These are phyloP conservation scores for Gyps fulvus DNA, from an alignment of 2,113 vertebrate species.

Conservation along the genomic window DNA sequence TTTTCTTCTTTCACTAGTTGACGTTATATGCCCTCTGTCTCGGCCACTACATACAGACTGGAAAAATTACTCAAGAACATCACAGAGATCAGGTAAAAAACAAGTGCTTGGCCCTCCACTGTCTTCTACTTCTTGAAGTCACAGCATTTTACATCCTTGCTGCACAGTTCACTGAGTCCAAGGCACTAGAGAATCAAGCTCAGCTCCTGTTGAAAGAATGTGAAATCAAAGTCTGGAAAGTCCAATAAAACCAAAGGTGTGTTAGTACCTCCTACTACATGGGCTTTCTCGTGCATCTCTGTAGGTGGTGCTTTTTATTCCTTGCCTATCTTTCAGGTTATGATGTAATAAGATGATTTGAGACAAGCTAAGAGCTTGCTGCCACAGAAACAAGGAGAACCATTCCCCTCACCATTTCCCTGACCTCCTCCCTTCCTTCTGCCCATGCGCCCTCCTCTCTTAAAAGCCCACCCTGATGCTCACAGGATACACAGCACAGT, in stretches of 20 bases:
- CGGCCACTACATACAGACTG: neutral
- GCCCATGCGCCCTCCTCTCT: neutral
- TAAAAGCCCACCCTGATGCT: neutral
- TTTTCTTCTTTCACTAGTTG: neutral
- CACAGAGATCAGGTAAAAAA: neutral
- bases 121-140: neutral
- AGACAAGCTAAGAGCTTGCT: neutral
- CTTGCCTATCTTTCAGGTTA: neutral
- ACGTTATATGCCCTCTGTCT: neutral
- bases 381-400: neutral
- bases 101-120: neutral
- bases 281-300: neutral
- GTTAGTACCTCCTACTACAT: neutral
- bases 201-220: neutral
- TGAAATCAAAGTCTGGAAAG: constrained; percentile 35
- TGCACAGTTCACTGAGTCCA: neutral
- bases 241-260: neutral
- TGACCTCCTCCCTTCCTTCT: neutral
- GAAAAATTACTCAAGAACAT: neutral
- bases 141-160: neutral
- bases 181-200: neutral
- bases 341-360: neutral
- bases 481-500: neutral
- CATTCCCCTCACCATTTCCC: neutral
- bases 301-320: neutral